Conservation (phyloP, 2,888 invertebrate genomes). For the Himalopsyche tibetana region DNA sequence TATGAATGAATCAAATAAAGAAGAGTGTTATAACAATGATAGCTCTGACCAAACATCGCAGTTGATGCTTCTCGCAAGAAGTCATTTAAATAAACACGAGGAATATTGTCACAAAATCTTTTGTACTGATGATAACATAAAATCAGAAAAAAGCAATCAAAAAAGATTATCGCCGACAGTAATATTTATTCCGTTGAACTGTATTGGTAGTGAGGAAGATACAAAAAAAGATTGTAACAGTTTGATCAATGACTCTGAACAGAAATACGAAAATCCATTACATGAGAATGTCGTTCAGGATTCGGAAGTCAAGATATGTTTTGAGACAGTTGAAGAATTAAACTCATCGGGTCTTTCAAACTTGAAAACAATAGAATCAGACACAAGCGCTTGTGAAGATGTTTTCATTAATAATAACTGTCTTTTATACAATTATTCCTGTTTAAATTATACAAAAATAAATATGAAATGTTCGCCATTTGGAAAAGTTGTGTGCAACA, state of each 20-base stretch:
- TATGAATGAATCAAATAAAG: background rate
- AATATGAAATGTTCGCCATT: conserved; percentile 5
- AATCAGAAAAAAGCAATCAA: background rate
- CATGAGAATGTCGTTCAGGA: background rate
- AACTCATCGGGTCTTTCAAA: background rate
- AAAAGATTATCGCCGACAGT: background rate
- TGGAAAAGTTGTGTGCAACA: background rate
- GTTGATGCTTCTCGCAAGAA: conserved; percentile 5
- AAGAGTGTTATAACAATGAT: background rate
- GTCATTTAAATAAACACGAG: background rate
- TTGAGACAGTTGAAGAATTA: background rate
- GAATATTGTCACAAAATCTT: background rate
- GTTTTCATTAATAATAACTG: background rate
- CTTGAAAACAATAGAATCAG: background rate
- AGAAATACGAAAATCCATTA: background rate
- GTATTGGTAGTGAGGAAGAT: background rate
- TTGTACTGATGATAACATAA: background rate
- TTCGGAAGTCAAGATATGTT: background rate
- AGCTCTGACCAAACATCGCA: background rate
- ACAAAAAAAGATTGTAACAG: background rate
- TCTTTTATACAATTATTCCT: background rate
- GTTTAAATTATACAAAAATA: background rate
- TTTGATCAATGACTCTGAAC: background rate
- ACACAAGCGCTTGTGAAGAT: background rate
- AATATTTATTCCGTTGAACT: background rate